Evolutionary conservation across 2,113 vertebrate species (phyloP), one percentile per base, ranked within the genome.

Genomic region (Eudyptes chrysolophus): DNA sequence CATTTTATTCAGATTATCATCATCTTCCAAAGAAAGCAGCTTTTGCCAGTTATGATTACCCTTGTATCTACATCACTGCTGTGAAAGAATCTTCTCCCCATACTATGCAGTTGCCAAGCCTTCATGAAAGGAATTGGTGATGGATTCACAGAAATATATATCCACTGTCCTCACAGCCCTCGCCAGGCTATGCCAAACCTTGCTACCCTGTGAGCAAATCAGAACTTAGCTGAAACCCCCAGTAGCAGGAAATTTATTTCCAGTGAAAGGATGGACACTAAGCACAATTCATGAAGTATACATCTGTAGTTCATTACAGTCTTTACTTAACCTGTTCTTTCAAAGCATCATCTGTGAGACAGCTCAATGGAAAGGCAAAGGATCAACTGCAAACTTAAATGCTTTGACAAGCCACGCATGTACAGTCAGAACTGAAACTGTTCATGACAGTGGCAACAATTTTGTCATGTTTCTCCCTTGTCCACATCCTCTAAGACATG

Each of bases 341-440:
- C 68, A 89, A 42, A 81, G 18, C 44, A n/a, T 52, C 24, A 21
- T 12, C 61, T 29, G 4, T 48, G 44, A 55, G 14, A 46, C 9
- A 6, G 24, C 20, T 87, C 26, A 64, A 48, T 0, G 84, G 40
- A 57, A 49, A 65, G 2, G 13, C 44, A 18, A 90, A 77, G n/a
- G 36, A 84, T 7, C 10, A 80, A 13, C 26, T 24, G 8, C 13
- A 90, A 42, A 57, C 5, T 30, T 34, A 46, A 70, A 62, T 1
- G 4, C 34, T 68, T 70, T 32, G 38, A 52, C 25, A 86, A 84
- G 46, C 10, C 4, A 4, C 0, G 0, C 7, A 5, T 7, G 2
- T 48, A 30, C 5, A 38, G 44, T 68, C 25, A 52, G 42, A 80
- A 89, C 17, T 34, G 30, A 60, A 79, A 77, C 17, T 61, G 30